These are phyloP conservation scores for Chorisops tibialis DNA, from an alignment of 2,888 invertebrate species.

Conservation along the genomic window DNA sequence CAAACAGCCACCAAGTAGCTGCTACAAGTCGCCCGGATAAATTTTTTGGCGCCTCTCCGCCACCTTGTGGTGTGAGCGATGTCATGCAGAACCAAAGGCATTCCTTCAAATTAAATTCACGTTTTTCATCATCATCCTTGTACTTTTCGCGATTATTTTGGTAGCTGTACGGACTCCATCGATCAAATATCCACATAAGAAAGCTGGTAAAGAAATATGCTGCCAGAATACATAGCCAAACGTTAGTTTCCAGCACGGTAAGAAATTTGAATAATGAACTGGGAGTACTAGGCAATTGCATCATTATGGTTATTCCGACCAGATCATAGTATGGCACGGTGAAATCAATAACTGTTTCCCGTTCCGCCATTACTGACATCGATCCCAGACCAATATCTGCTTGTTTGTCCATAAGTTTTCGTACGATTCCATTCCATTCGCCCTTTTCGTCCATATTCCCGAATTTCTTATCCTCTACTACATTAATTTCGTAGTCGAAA, in stretches of 20 bases:
- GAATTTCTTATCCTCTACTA: slow-evolving; percentile 76
- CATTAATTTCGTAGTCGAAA: slow-evolving; percentile 86
- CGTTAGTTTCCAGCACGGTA: slow-evolving; percentile 91
- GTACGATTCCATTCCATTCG: slow-evolving; percentile 82
- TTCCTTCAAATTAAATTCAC: slow-evolving; percentile 93
- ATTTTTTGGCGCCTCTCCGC: slow-evolving; percentile 95
- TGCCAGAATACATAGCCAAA: slow-evolving; percentile 93
- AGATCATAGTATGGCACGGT: slow-evolving; percentile 98
- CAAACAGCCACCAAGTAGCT: slow-evolving; percentile 99
- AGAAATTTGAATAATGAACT: slow-evolving; percentile 95
- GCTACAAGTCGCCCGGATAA: slow-evolving; percentile 91
- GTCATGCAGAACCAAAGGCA: slow-evolving; percentile 99
- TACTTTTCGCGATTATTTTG: slow-evolving; percentile 92
- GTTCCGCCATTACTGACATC: slow-evolving; percentile 94
- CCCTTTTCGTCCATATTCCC: slow-evolving; percentile 86
- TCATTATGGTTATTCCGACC: slow-evolving; percentile 94
- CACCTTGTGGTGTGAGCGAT: slow-evolving; percentile 91
- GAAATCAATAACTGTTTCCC: slow-evolving; percentile 96
- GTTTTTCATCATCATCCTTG: slow-evolving; percentile 87
- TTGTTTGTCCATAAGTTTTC: slow-evolving; percentile 74
- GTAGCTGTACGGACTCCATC: slow-evolving; percentile 95
- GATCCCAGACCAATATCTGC: slow-evolving; percentile 94
- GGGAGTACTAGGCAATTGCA: slow-evolving; percentile 83
- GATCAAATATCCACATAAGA: slow-evolving; percentile 94
- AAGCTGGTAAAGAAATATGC: slow-evolving; percentile 94